Evolutionary conservation across 2,797 vertebrate species (phyloP).

Genomic region (Hozukius guyotensis): DNA sequence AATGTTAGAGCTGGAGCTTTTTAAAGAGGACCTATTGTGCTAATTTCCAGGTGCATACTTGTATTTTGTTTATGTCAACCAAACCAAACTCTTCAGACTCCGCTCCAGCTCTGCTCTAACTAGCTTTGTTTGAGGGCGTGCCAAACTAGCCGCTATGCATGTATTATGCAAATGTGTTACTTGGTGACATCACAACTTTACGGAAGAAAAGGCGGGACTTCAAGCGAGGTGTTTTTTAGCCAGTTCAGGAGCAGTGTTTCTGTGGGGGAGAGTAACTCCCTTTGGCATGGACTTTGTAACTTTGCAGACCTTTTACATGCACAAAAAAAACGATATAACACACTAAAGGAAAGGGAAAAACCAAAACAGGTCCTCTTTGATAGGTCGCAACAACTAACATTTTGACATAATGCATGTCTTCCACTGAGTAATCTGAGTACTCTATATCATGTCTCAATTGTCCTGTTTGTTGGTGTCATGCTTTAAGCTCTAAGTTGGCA

Average conservation of each 20-base stretch:
- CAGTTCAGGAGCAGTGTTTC: no score
- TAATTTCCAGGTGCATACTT: no score
- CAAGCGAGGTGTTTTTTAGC: no score
- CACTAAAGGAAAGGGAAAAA: no score
- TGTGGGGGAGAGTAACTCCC: no score
- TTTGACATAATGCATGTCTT: not conserved
- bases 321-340: no score
- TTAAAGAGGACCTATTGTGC: not conserved
- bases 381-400: not conserved
- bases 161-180: not conserved
- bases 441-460: not conserved
- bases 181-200: not conserved
- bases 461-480: not conserved
- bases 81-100: not conserved
- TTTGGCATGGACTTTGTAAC: no score
- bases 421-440: not conserved
- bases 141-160: not conserved
- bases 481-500: not conserved
- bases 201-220: no score
- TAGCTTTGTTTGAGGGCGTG: not conserved
- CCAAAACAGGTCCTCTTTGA: not conserved
- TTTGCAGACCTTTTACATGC: no score
- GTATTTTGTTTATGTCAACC: no score
- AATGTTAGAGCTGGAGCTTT: not conserved
- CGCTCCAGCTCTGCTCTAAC: not conserved